These are phyloP conservation scores for Odontophorus gujanensis DNA, from an alignment of 2,113 vertebrate species.

Conservation along the genomic window DNA sequence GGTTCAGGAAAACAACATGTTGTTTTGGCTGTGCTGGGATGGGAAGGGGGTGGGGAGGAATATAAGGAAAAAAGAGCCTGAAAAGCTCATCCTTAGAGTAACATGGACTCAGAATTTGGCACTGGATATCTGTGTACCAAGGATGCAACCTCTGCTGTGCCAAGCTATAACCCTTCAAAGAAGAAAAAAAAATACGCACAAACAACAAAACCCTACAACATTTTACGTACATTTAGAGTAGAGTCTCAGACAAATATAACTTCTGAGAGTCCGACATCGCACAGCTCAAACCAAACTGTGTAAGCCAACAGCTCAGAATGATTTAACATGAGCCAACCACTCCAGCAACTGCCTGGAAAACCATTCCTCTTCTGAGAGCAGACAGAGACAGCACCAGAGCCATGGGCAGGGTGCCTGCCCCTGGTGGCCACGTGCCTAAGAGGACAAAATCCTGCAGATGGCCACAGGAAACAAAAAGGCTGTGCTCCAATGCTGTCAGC, in stretches of 20 bases:
- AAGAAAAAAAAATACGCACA: neutral
- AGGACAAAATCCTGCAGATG: neutral
- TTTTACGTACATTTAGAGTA: neutral
- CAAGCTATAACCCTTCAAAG: neutral
- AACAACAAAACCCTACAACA: neutral
- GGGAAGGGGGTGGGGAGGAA: neutral
- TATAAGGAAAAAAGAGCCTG: neutral
- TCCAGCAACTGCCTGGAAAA: neutral
- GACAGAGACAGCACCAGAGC: neutral
- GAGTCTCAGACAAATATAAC: neutral
- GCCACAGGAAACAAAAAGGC: neutral
- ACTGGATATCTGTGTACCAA: neutral
- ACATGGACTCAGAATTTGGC: fast-evolving
- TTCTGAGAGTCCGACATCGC: neutral
- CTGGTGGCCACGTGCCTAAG: neutral
- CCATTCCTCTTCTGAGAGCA: neutral
- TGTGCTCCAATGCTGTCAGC: neutral
- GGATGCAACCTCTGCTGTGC: neutral
- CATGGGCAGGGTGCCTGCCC: neutral
- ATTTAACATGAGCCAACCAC: fast-evolving
- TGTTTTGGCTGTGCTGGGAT: conserved; percentile 12
- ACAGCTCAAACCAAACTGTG: fast-evolving
- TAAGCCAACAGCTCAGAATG: neutral
- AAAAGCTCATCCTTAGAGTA: neutral
- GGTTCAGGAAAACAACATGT: neutral